phyloP scores from a whole-genome alignment of 2,888 invertebrate species.

The Paralinhomoeus sp. region DNA sequence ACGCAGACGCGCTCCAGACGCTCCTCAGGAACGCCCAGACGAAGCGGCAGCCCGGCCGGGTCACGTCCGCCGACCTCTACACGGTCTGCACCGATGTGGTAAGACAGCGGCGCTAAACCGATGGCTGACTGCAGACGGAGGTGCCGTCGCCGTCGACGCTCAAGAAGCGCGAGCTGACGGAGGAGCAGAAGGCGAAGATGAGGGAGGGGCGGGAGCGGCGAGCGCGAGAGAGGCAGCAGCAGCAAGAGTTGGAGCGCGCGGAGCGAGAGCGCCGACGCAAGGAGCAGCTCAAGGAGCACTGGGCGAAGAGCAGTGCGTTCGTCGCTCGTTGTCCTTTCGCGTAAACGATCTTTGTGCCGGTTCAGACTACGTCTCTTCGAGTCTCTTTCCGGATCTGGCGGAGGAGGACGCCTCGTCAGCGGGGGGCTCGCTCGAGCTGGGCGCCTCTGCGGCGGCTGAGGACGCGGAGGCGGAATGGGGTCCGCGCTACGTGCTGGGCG shows the following conservation, averaged over 20 bases:
- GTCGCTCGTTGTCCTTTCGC: too few species aligned
- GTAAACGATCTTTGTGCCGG: too few species aligned
- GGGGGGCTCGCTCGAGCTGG: too few species aligned
- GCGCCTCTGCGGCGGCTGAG: background rate
- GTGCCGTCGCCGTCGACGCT: background rate
- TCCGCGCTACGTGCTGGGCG: conserved; percentile 24
- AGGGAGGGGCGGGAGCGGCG: background rate
- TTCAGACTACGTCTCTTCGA: background rate
- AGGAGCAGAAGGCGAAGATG: conserved; percentile 3
- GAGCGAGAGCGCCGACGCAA: background rate
- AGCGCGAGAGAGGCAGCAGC: conserved; percentile 8
- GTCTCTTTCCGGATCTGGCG: too few species aligned
- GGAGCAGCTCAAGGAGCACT: background rate
- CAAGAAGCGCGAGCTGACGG: background rate
- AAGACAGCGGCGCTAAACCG: background rate
- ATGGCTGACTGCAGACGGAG: background rate
- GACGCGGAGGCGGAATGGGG: background rate
- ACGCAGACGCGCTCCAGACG: background rate
- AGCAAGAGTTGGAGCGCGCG: background rate
- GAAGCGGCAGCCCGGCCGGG: too few species aligned
- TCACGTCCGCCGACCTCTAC: background rate
- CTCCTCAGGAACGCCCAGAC: background rate
- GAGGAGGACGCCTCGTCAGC: too few species aligned
- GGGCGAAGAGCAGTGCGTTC: background rate
- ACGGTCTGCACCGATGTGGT: background rate